phyloP scores from a whole-genome alignment of 2,888 invertebrate genomes.

The Margaritifera margaritifera region DNA sequence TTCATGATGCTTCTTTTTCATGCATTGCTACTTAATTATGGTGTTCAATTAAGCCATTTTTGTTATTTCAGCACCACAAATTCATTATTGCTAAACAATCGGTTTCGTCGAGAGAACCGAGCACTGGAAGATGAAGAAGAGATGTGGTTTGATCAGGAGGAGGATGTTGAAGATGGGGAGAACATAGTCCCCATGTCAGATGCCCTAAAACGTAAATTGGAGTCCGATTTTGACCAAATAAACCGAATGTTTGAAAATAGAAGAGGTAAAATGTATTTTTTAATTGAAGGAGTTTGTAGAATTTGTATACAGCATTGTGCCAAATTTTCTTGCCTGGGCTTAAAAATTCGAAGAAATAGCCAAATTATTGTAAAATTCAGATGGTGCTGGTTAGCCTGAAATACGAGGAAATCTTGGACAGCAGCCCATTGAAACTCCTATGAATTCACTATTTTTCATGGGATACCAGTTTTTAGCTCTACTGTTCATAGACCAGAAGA shows the following conservation, averaged over 20 bases:
- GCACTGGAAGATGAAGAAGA: slow-evolving; percentile 98
- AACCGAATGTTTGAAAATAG: slow-evolving; percentile 81
- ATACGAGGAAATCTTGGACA: too few relatives aligned
- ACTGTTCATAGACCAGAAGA: too few relatives aligned
- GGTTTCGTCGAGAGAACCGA: slow-evolving; percentile 92
- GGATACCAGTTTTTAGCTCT: too few relatives aligned
- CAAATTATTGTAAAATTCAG: too few relatives aligned
- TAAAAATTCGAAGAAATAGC: too few relatives aligned
- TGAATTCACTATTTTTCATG: too few relatives aligned
- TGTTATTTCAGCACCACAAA: slow-evolving; percentile 76
- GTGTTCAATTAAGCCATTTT: neutral
- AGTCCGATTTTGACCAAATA: slow-evolving; percentile 78
- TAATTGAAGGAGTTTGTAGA: too few relatives aligned
- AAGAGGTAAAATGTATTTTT: slow-evolving; percentile 70
- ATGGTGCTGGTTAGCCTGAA: too few relatives aligned
- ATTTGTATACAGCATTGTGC: too few relatives aligned
- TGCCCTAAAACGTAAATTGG: slow-evolving; percentile 77
- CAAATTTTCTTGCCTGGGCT: too few relatives aligned
- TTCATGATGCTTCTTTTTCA: neutral
- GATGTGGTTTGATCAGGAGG: slow-evolving; percentile 99
- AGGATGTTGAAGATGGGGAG: slow-evolving; percentile 74
- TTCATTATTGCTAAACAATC: slow-evolving; percentile 80
- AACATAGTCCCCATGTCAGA: slow-evolving; percentile 72
- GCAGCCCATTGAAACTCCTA: too few relatives aligned
- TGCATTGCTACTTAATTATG: too few relatives aligned